Evolutionary conservation across 2,113 vertebrate genomes (phyloP).

Genomic region (Chaetorhynchus papuensis): DNA sequence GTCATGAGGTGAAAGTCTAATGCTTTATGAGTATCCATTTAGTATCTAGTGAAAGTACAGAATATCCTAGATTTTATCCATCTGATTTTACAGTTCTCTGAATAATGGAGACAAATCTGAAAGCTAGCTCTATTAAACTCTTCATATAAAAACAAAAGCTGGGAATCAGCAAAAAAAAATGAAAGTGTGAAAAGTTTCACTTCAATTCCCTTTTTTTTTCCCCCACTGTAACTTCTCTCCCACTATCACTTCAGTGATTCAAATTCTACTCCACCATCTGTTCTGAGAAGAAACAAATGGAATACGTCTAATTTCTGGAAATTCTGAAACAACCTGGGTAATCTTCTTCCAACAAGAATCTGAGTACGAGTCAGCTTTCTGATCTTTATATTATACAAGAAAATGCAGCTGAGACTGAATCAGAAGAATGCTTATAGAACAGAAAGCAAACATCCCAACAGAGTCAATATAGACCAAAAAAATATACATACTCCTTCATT

Average conservation of each 20-base stretch:
- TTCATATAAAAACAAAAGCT: slow-evolving; percentile 35
- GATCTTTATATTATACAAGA: neutral
- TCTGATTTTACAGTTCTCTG: neutral
- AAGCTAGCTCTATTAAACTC: slow-evolving; percentile 24
- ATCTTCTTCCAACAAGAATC: neutral
- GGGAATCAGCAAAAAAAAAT: slow-evolving; percentile 6
- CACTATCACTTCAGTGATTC: slow-evolving; percentile 27
- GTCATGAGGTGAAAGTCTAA: neutral
- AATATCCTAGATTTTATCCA: slow-evolving; percentile 7
- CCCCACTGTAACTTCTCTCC: neutral
- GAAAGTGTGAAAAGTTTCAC: slow-evolving; percentile 40
- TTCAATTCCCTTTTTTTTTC: neutral
- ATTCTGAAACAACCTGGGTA: slow-evolving; percentile 25
- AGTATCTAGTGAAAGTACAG: neutral
- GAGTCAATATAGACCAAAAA: neutral
- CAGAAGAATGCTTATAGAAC: neutral
- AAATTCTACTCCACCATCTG: slow-evolving; percentile 54
- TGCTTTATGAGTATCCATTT: neutral
- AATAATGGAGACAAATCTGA: slow-evolving; percentile 11
- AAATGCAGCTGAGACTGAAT: neutral
- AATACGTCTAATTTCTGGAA: slow-evolving; percentile 26
- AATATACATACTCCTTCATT: neutral
- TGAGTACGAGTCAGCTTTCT: neutral
- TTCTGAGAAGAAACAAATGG: slow-evolving; percentile 34
- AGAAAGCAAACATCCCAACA: neutral